Conservation (phyloP, 1,140 invertebrate genomes). For the Atta texana region DNA sequence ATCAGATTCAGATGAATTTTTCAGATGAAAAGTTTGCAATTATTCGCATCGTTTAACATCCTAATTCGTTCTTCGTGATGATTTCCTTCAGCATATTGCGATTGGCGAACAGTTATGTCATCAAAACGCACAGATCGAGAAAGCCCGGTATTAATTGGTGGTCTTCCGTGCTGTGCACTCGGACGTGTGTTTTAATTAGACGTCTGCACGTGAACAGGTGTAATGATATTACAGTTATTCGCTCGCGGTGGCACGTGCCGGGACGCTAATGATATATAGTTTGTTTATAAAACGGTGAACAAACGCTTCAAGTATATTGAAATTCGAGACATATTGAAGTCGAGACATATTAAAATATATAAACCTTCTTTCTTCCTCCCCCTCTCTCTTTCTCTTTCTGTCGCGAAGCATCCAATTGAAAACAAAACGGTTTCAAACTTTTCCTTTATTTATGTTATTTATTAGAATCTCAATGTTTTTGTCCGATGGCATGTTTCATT, state of each 20-base stretch:
- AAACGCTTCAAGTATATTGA: neutral
- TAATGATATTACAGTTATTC: conserved; percentile 70
- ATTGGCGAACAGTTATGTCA: conserved; percentile 60
- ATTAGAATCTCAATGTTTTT: neutral
- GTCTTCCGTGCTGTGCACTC: conserved; percentile 27
- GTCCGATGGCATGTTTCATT: neutral
- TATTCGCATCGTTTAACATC: conserved; percentile 28
- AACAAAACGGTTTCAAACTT: neutral
- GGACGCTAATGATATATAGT: neutral
- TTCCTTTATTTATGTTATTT: neutral
- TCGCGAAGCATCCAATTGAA: neutral
- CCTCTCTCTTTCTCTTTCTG: neutral
- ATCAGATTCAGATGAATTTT: conserved; percentile 14
- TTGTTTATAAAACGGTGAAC: neutral
- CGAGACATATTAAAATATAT: neutral
- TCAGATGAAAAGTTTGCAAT: conserved; percentile 7
- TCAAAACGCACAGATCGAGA: conserved; percentile 45
- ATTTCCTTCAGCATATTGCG: neutral
- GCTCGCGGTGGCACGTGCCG: conserved; percentile 60
- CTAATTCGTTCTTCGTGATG: conserved; percentile 20
- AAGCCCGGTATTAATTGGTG: conserved; percentile 44
- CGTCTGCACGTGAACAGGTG: conserved; percentile 51
- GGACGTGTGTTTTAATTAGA: conserved; percentile 66
- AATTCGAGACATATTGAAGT: neutral
- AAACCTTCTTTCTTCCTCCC: neutral